Conservation (phyloP, 2,113 vertebrate species). For the Colius striatus region DNA sequence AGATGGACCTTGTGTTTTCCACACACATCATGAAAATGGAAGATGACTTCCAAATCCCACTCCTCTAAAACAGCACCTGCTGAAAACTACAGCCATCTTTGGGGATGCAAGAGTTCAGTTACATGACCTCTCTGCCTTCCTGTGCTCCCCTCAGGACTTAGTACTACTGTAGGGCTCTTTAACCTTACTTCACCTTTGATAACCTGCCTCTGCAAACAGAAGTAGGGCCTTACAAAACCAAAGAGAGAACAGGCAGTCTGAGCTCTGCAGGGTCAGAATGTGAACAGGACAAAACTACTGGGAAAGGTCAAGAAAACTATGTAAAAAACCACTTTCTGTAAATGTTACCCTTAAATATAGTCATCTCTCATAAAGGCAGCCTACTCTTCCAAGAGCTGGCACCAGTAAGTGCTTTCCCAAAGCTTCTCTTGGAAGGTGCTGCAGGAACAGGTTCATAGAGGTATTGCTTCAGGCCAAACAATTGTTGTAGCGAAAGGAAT, state of each 20-base stretch:
- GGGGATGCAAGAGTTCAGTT: background rate
- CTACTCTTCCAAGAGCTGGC: background rate
- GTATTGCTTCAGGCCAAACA: background rate
- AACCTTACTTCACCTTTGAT: background rate
- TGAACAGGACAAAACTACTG: background rate
- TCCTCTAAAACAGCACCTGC: background rate
- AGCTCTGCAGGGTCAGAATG: background rate
- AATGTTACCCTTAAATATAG: background rate
- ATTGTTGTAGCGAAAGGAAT: background rate
- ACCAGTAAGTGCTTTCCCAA: background rate
- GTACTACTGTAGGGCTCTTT: background rate
- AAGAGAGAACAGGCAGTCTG: background rate
- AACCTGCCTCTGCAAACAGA: background rate
- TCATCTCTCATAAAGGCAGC: background rate
- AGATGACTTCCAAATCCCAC: background rate
- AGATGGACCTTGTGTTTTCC: background rate
- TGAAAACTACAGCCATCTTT: background rate
- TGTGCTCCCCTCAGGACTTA: background rate
- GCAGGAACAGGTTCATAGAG: background rate
- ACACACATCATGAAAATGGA: background rate
- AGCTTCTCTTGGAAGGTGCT: background rate
- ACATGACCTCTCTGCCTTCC: background rate
- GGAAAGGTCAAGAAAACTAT: background rate
- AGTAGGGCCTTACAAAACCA: background rate
- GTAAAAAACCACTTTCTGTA: background rate